phyloP scores from a whole-genome alignment of 1,140 invertebrate genomes.

The Matsumurasca onukii region DNA sequence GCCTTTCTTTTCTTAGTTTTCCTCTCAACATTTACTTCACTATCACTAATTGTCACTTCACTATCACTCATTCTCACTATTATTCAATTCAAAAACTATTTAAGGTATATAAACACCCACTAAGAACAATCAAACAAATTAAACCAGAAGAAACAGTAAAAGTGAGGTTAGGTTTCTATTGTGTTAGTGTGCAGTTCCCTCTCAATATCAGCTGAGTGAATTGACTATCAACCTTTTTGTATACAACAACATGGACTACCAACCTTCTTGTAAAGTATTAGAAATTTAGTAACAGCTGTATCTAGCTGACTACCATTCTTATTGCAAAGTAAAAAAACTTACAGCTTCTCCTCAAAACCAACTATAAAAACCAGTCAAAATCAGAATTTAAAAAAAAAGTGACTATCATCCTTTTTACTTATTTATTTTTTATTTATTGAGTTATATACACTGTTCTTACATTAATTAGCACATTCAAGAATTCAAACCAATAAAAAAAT shows the following conservation, averaged over 20 bases:
- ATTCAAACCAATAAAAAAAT: too few relatives aligned
- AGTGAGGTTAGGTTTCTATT: neutral
- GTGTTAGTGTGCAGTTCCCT: neutral
- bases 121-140: neutral
- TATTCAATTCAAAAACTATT: neutral
- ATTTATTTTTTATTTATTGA: too few relatives aligned
- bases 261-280: constrained; percentile 6
- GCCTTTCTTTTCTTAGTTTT: constrained; percentile 2
- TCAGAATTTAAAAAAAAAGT: too few relatives aligned
- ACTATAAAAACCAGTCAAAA: too few relatives aligned
- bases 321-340: neutral
- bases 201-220: neutral
- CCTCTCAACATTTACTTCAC: constrained; percentile 1
- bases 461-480: too few relatives aligned
- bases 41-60: neutral
- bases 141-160: neutral
- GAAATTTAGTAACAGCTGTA: neutral
- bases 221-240: constrained; percentile 12
- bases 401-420: too few relatives aligned
- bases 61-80: constrained; percentile 7
- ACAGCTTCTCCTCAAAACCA: constrained; percentile 12
- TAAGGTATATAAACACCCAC: neutral
- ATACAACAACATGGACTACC: neutral
- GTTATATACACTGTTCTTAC: too few relatives aligned
- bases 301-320: constrained; percentile 7